Base-by-base conservation (phyloP, 2,888 invertebrate genomes). In the Theretra japonica region DNA sequence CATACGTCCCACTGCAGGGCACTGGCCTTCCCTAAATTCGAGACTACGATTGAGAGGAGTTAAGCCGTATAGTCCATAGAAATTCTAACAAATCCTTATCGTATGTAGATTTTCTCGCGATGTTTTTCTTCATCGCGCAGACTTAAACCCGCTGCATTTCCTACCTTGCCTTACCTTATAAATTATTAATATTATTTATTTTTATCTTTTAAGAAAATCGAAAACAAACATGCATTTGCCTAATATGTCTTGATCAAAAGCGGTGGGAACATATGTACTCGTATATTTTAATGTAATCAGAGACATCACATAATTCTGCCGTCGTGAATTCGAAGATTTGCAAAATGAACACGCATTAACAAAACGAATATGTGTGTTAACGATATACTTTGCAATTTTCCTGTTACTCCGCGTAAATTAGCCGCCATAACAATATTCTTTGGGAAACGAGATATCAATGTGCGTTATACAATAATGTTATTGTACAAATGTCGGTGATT, bases 401-500 rank as follows among this genome's bases (percentile, higher is more conserved):
- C 48, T 48, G 65, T 65, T 65, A 65, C 65, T 41, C 11, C 25
- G 23, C 11, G 25, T 17, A 65, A 62, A 65, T 65, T 65, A 65
- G 17, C 23, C 23, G 17, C 65, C 65, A 48, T 65, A 65, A 65
- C 48, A 48, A 21, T 65, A 65, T 65, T 65, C 65, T 65, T 65
- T 65, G 65, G 65, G 65, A 65, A 65, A 65, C 65, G 65, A 48
- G 65, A 23, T 65, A 65, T 65, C 41, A 65, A 65, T 48, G 65
- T 65, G 65, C 25, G 65, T 65, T 65, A 65, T 65, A 65, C 65
- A 65, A 65, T 48, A 62, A 62, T 65, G 65, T 65, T 48, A 65
- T 65, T 60, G 30, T 60, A 60, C 33, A 33, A 60, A 60, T 59
- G 60, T 60, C 30, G 30, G 60, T 30, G n/a, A 33, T 60, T 65